A percentile compares a stretch with the other conserved stretches of the same genome.
These are phyloP conservation scores for Zoanthus sansibaricus DNA, from an alignment of 92 coral and sea anemone species.

Conservation along the genomic window DNA sequence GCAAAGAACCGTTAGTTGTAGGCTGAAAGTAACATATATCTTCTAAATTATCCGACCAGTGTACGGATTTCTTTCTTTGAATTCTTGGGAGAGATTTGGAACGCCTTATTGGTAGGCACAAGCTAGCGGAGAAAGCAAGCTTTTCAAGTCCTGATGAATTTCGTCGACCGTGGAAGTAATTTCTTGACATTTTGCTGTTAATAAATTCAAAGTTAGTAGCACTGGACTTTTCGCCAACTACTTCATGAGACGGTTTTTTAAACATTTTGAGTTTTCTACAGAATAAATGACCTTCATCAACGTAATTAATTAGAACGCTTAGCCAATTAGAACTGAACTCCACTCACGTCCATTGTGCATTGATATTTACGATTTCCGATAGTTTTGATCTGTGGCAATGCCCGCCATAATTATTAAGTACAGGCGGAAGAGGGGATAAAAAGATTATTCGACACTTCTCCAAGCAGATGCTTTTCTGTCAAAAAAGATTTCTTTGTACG, in stretches of 20 bases:
- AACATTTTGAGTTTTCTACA: neutral
- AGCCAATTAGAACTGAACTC: neutral
- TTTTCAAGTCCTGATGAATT: constrained; percentile 17
- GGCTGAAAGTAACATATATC: constrained; percentile 19
- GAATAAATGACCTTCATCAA: neutral
- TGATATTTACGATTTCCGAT: neutral
- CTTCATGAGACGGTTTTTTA: neutral
- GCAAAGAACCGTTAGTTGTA: neutral
- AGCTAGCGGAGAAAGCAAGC: neutral
- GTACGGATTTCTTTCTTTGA: constrained; percentile 22
- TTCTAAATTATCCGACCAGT: constrained; percentile 28
- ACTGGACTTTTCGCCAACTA: neutral
- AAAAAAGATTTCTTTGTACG: neutral
- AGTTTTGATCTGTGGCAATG: neutral
- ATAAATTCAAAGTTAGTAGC: neutral
- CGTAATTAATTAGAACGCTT: neutral
- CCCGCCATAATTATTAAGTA: neutral
- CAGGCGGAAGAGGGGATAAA: neutral
- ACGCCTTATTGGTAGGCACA: constrained; percentile 17
- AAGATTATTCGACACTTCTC: neutral
- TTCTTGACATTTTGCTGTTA: neutral
- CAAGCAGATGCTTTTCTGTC: neutral
- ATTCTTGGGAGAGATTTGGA: constrained; percentile 26
- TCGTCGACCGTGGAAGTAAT: constrained; percentile 1
- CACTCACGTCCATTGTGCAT: neutral